These are phyloP conservation scores for Cydia amplana DNA, from an alignment of 1,140 invertebrate species.

Conservation along the genomic window DNA sequence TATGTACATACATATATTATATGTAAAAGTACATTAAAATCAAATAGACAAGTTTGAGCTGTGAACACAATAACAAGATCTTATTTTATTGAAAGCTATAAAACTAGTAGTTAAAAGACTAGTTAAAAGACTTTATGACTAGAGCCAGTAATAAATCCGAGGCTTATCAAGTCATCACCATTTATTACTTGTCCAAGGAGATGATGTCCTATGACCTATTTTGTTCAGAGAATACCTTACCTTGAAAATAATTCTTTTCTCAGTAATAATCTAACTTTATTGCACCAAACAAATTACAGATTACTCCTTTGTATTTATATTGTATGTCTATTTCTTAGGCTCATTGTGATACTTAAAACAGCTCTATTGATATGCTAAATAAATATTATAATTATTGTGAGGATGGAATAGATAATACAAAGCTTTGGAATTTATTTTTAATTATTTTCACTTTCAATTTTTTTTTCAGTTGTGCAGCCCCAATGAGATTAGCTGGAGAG, in stretches of 20 bases:
- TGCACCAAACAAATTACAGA: not conserved
- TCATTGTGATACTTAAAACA: too few relatives aligned
- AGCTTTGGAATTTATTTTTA: too few relatives aligned
- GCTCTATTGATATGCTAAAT: too few relatives aligned
- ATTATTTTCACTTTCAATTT: not conserved
- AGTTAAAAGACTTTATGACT: constrained; percentile 1
- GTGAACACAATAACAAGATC: not conserved
- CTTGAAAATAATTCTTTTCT: not conserved
- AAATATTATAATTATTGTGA: too few relatives aligned
- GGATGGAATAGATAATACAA: not conserved
- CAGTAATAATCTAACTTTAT: not conserved
- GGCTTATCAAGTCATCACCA: constrained; percentile 1
- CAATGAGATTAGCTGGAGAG: constrained; percentile 65
- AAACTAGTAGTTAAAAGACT: not conserved
- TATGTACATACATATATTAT: not conserved
- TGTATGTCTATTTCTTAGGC: too few relatives aligned
- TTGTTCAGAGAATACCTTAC: not conserved
- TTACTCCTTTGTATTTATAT: too few relatives aligned
- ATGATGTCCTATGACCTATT: not conserved
- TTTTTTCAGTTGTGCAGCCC: constrained; percentile 71
- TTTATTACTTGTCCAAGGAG: not conserved
- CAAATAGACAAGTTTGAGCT: not conserved
- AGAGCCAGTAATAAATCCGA: not conserved
- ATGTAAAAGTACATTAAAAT: not conserved
- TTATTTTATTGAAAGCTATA: constrained; percentile 6